phyloP scores from a whole-genome alignment of 2,113 vertebrate species.

The Boulengeromyrus knoepffleri region DNA sequence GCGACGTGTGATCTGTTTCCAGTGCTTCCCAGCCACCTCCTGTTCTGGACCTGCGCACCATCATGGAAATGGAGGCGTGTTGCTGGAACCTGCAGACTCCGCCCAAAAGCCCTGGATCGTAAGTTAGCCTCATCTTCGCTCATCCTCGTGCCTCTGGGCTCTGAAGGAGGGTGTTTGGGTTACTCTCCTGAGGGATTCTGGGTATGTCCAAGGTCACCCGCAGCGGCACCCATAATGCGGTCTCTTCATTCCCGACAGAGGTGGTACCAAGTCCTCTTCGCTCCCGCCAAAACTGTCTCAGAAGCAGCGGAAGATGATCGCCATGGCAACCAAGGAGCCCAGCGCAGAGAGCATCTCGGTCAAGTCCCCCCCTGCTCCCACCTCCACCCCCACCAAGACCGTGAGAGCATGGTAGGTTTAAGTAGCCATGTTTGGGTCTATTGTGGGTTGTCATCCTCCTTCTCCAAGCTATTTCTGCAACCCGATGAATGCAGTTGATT shows the following conservation, averaged over 20 bases:
- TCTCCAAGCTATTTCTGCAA: not conserved
- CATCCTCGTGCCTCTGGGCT: not conserved
- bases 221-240: not conserved
- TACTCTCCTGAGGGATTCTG: not conserved
- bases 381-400: conserved; percentile 63
- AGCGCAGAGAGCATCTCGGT: conserved; percentile 50
- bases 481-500: not conserved
- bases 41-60: conserved; percentile 83
- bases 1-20: conserved; percentile 17
- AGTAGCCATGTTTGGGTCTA: not conserved
- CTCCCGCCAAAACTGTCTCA: conserved; percentile 82
- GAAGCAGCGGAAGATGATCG: conserved; percentile 93
- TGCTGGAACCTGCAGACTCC: conserved; percentile 69
- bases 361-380: conserved; percentile 48
- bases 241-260: conserved; percentile 28
- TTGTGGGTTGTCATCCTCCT: not conserved
- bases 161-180: not conserved
- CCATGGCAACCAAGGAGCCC: conserved; percentile 77
- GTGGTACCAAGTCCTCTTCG: conserved; percentile 56
- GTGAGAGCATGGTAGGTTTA: conserved; percentile 75
- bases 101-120: conserved; percentile 69
- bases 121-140: not conserved
- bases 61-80: conserved; percentile 93
- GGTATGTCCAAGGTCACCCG: not conserved
- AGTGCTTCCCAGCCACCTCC: conserved; percentile 68